Evolutionary conservation across 2,797 vertebrate genomes (phyloP).

Genomic region (Poliocrania exsul): DNA sequence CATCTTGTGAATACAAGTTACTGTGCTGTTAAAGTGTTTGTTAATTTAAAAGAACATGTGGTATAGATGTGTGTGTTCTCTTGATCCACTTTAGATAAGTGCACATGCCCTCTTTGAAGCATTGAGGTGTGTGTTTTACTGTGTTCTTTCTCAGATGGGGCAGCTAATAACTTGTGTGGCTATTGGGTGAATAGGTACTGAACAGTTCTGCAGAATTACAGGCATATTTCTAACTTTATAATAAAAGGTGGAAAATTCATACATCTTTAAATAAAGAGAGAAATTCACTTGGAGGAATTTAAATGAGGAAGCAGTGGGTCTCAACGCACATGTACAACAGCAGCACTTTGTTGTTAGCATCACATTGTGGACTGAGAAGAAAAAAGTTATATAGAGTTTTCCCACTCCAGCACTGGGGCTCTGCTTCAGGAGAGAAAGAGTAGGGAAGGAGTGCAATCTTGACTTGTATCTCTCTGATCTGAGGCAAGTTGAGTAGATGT

Average conservation of each 20-base stretch:
- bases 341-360: not conserved
- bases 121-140: not conserved
- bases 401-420: not conserved
- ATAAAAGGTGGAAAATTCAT: not conserved
- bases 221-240: not conserved
- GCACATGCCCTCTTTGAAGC: slow-evolving; percentile 2
- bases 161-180: not conserved
- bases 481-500: not conserved
- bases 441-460: not conserved
- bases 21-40: slow-evolving; percentile 65
- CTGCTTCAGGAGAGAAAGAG: not conserved
- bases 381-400: not conserved
- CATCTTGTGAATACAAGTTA: slow-evolving; percentile 71
- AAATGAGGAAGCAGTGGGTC: not conserved
- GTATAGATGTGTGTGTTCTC: slow-evolving; percentile 6
- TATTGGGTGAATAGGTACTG: not conserved
- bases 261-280: not conserved
- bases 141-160: not conserved
- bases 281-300: not conserved
- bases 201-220: not conserved
- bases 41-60: slow-evolving; percentile 63
- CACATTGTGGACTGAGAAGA: not conserved
- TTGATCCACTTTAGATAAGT: slow-evolving; percentile 66
- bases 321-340: not conserved
- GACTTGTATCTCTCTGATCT: not conserved